phyloP scores from a whole-genome alignment of 2,797 vertebrate genomes.

The Leptodactylus fallax region DNA sequence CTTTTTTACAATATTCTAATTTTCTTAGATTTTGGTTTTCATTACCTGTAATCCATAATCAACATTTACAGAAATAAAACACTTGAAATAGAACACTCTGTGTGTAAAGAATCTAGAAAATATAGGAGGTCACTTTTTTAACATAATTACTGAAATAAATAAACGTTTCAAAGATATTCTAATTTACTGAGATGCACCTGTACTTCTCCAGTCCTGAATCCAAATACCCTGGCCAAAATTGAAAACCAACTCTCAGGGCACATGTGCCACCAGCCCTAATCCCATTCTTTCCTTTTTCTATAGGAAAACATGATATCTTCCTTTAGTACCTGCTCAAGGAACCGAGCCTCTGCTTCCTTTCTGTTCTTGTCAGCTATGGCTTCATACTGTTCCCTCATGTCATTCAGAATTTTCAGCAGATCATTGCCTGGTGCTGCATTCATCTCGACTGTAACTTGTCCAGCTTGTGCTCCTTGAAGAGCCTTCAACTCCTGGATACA shows the following conservation, averaged over 20 bases:
- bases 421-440: constrained; percentile 87
- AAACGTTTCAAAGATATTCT: no score
- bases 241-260: not conserved
- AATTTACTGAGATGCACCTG: no score
- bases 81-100: no score
- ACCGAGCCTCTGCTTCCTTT: constrained; percentile 85
- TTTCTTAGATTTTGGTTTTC: no score
- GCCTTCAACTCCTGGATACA: constrained; percentile 9
- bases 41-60: no score
- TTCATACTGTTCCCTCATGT: constrained; percentile 88
- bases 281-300: not conserved
- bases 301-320: not conserved
- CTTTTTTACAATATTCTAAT: no score
- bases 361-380: constrained; percentile 84
- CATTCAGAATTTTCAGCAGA: constrained; percentile 82
- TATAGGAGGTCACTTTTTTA: no score
- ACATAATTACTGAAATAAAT: no score
- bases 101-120: no score
- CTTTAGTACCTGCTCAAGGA: constrained; percentile 81
- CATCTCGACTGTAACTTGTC: constrained; percentile 87
- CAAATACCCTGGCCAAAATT: not conserved
- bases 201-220: no score
- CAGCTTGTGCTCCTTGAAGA: constrained; percentile 62
- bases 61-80: no score
- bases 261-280: not conserved